A percentile compares a stretch with the other conserved stretches of the same genome.
Evolutionary conservation across 2,888 invertebrate species (phyloP).

Genomic region (Leucophenga maculata): DNA sequence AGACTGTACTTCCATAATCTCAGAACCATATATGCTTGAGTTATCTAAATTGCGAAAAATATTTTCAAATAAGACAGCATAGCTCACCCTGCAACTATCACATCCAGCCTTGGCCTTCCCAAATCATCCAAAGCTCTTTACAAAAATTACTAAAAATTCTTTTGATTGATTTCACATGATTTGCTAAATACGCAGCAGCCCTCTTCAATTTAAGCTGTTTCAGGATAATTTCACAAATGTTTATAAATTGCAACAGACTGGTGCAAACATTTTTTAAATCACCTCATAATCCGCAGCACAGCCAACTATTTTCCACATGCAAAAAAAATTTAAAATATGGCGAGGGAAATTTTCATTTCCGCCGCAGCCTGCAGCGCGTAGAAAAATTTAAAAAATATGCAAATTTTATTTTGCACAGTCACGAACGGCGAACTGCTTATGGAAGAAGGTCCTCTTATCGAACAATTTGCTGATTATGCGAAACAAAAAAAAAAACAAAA

Average conservation of each 20-base stretch:
- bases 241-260: constrained; percentile 24
- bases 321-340: too few species aligned
- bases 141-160: too few species aligned
- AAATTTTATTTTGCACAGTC: constrained; percentile 62
- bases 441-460: constrained; percentile 20
- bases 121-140: too few species aligned
- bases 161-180: constrained; percentile 21
- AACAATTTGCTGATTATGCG: constrained; percentile 65
- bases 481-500: too few species aligned
- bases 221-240: not conserved
- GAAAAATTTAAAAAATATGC: constrained; percentile 63
- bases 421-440: constrained; percentile 45
- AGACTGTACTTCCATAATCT: too few species aligned
- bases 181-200: constrained; percentile 7
- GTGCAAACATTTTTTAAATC: constrained; percentile 14
- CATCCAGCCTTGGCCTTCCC: too few species aligned
- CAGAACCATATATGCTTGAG: too few species aligned
- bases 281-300: constrained; percentile 39
- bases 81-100: too few species aligned
- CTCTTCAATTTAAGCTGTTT: too few species aligned
- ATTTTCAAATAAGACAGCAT: too few species aligned
- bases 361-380: constrained; percentile 35
- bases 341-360: constrained; percentile 55
- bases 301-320: constrained; percentile 25
- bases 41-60: too few species aligned